A percentile compares a stretch with the other conserved stretches of the same genome.
Conservation (phyloP, 2,113 vertebrate genomes). For the Notechis scutatus region DNA sequence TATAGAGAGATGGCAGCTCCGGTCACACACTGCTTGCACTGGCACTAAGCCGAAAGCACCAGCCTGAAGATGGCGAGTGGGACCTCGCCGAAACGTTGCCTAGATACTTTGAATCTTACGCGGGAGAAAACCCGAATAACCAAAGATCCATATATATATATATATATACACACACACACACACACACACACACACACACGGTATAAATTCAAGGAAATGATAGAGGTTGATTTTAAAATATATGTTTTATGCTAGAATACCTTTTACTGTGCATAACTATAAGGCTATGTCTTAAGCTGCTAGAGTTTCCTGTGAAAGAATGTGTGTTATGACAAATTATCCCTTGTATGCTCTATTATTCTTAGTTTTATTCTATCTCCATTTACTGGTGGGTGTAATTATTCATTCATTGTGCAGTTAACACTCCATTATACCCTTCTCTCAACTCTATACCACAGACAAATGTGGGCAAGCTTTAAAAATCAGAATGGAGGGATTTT, state of each 20-base stretch:
- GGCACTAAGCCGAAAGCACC: no score
- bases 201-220: neutral
- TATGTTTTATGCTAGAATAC: slow-evolving; percentile 1
- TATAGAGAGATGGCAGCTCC: no score
- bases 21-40: no score
- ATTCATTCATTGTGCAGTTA: neutral
- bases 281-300: neutral
- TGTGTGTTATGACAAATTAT: neutral
- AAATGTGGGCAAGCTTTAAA: neutral
- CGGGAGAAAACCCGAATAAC: no score
- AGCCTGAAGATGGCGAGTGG: no score
- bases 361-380: neutral
- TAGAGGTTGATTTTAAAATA: slow-evolving; percentile 1
- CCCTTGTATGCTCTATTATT: neutral
- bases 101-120: no score
- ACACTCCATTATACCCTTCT: neutral
- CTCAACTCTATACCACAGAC: neutral
- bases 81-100: no score
- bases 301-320: neutral
- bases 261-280: neutral
- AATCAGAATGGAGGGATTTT: neutral
- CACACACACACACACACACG: no score
- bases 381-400: neutral
- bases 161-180: neutral
- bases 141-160: no score